A percentile compares a stretch with the other conserved stretches of the same genome.
These are phyloP conservation scores for Asobara japonica DNA, from an alignment of 1,140 invertebrate genomes.

Conservation along the genomic window DNA sequence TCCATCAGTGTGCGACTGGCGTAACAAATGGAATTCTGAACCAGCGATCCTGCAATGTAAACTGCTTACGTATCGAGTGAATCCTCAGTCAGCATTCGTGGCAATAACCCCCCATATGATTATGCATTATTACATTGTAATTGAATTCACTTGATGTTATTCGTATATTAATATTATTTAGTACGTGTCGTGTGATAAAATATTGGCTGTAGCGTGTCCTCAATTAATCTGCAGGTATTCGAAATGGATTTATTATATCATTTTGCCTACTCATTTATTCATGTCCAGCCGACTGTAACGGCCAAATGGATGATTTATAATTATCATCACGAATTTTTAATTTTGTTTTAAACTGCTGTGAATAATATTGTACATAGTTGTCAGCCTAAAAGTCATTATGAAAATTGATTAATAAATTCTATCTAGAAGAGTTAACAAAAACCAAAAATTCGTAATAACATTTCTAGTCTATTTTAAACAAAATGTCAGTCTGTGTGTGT, in stretches of 20 bases:
- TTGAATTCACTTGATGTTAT: background rate
- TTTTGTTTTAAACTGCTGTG: background rate
- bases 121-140: background rate
- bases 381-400: background rate
- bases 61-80: slow-evolving; percentile 63
- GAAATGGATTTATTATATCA: background rate
- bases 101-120: slow-evolving; percentile 7
- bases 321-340: too few species aligned
- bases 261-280: background rate
- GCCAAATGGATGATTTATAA: background rate
- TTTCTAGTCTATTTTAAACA: too few species aligned
- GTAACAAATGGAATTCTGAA: slow-evolving; percentile 68
- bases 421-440: background rate
- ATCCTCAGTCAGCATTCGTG: slow-evolving; percentile 29
- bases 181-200: background rate
- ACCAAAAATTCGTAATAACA: too few species aligned
- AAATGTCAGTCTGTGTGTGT: too few species aligned
- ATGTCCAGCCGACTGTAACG: background rate
- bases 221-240: background rate
- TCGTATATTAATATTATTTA: background rate
- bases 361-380: background rate
- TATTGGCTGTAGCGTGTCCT: background rate
- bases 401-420: background rate
- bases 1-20: slow-evolving; percentile 64
- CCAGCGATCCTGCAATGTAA: slow-evolving; percentile 63